A percentile compares a stretch with the other conserved stretches of the same genome.
Evolutionary conservation across 2,797 vertebrate genomes (phyloP).

Genomic region (Smutsia gigantea): DNA sequence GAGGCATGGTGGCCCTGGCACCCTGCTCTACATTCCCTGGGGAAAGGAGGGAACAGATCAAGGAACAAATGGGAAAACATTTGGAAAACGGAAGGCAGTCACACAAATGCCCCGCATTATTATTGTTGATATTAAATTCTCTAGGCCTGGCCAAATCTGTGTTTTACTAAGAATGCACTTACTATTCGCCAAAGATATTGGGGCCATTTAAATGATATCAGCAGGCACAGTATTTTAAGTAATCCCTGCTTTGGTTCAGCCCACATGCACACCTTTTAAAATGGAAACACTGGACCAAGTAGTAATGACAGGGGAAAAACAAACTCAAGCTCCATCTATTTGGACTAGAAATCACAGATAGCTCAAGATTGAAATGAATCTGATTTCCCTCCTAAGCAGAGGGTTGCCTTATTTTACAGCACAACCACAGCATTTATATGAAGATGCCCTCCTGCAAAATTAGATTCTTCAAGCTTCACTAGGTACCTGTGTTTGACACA

Average conservation of each 20-base stretch:
- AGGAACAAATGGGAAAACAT: not conserved
- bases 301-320: slow-evolving; percentile 61
- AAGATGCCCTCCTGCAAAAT: slow-evolving; percentile 75
- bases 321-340: slow-evolving; percentile 48
- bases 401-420: slow-evolving; percentile 13
- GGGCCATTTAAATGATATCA: slow-evolving; percentile 62
- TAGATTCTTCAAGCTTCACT: slow-evolving; percentile 77
- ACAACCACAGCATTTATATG: not conserved
- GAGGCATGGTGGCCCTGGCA: fast-evolving
- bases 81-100: not conserved
- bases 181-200: slow-evolving; percentile 55
- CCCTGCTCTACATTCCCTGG: not conserved
- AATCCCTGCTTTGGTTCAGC: slow-evolving; percentile 65
- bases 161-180: slow-evolving; percentile 1
- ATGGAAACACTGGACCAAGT: slow-evolving; percentile 54
- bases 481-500: slow-evolving; percentile 69
- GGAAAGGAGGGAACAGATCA: not conserved
- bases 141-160: not conserved
- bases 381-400: slow-evolving; percentile 55
- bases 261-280: slow-evolving; percentile 68
- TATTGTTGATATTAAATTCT: not conserved
- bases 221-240: slow-evolving; percentile 60
- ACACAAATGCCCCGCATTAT: not conserved
- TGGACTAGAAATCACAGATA: slow-evolving; percentile 53
- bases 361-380: slow-evolving; percentile 59